These are phyloP conservation scores for Eudemis profundana DNA, from an alignment of 2,888 invertebrate species.

Conservation along the genomic window DNA sequence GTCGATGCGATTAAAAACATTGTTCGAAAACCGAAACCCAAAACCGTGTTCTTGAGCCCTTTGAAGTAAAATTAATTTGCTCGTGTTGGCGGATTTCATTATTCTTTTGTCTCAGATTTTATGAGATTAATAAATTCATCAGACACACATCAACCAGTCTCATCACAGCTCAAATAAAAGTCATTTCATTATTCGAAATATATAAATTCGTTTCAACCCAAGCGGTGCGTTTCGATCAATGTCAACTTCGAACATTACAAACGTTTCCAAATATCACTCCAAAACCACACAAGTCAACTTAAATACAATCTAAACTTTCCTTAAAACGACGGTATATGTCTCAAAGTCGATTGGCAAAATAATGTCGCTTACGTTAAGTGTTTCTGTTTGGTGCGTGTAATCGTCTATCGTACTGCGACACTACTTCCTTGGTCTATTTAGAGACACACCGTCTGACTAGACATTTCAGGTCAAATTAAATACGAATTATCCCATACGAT, in stretches of 20 bases:
- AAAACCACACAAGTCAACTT: not conserved
- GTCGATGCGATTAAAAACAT: no score
- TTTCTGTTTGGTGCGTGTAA: not conserved
- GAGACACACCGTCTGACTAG: slow-evolving; percentile 5
- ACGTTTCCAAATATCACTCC: not conserved
- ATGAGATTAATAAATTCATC: slow-evolving; percentile 3
- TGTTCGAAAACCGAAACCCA: no score
- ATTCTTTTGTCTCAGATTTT: not conserved
- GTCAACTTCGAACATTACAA: slow-evolving; percentile 32
- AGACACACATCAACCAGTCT: not conserved
- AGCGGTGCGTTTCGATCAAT: slow-evolving; percentile 36
- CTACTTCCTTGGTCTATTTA: slow-evolving; percentile 36
- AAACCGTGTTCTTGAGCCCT: no score
- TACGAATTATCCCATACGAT: slow-evolving; percentile 6
- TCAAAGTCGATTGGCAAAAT: not conserved
- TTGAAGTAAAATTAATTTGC: no score
- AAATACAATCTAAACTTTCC: not conserved
- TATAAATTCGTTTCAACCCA: slow-evolving; percentile 27
- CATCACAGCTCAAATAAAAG: slow-evolving; percentile 4
- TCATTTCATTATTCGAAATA: slow-evolving; percentile 15
- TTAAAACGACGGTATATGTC: not conserved
- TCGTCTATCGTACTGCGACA: slow-evolving; percentile 29
- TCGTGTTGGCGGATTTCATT: no score
- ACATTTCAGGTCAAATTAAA: slow-evolving; percentile 17
- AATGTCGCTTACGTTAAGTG: not conserved